Conservation (phyloP, 2,113 vertebrate species). For the Marmota flaviventris region DNA sequence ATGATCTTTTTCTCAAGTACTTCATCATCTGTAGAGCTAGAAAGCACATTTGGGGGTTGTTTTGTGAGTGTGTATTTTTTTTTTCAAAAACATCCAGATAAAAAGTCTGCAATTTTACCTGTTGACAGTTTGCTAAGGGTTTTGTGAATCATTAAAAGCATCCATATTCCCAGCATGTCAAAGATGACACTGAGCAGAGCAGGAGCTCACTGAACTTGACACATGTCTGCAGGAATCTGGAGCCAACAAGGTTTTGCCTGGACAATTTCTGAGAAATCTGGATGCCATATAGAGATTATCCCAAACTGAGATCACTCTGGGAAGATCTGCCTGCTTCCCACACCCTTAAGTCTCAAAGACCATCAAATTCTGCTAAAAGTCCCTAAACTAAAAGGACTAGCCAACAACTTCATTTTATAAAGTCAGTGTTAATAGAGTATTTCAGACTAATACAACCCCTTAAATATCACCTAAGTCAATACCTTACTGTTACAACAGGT, state of each 20-base stretch:
- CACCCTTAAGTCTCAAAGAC: conserved; percentile 32
- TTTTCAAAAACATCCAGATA: background rate
- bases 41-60: background rate
- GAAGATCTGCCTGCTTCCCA: background rate
- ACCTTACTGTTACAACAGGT: background rate
- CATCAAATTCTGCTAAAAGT: conserved; percentile 20
- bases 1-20: background rate
- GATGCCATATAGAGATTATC: background rate
- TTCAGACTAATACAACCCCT: background rate
- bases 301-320: background rate
- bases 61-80: too few relatives aligned
- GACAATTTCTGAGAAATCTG: conserved; percentile 48
- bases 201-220: background rate
- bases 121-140: conserved; percentile 42
- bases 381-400: background rate
- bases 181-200: background rate
- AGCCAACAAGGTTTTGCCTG: conserved; percentile 9
- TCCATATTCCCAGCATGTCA: background rate
- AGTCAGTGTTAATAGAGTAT: background rate
- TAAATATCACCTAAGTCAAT: background rate
- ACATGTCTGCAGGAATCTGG: background rate
- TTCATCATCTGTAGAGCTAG: background rate
- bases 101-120: conserved; percentile 5
- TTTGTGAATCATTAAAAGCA: conserved; percentile 1
- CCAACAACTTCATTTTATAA: conserved; percentile 29